Percentiles rank a stretch among this genome's conserved stretches.
Evolutionary conservation across 2,113 vertebrate genomes (phyloP).

Genomic region (Takifugu flavidus): DNA sequence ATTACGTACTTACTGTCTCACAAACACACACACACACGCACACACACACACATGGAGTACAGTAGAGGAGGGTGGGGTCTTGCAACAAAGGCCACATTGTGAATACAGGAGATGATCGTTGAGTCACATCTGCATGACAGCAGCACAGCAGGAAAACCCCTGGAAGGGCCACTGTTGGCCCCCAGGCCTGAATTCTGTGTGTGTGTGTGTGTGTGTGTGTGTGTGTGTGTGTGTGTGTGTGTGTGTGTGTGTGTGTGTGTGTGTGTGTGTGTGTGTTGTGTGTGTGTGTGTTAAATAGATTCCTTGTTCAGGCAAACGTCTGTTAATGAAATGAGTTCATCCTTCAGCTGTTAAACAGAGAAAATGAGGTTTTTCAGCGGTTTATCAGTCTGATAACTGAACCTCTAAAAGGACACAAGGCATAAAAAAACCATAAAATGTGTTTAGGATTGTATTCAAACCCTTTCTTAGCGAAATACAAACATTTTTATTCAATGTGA

Average conservation of each 20-base stretch:
- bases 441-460: too few species aligned
- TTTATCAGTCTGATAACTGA: too few species aligned
- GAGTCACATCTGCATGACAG: conserved; percentile 62
- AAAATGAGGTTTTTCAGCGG: not conserved
- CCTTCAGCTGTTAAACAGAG: not conserved
- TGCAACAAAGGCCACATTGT: conserved; percentile 41
- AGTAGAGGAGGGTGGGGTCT: conserved; percentile 5
- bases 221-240: conserved; percentile 11
- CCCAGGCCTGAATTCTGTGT: conserved; percentile 18
- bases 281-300: conserved; percentile 5
- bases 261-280: too few species aligned
- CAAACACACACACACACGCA: conserved; percentile 19
- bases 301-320: conserved; percentile 9
- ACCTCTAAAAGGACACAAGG: too few species aligned
- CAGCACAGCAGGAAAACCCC: conserved; percentile 44
- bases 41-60: not conserved
- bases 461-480: too few species aligned
- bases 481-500: too few species aligned
- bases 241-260: too few species aligned
- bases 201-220: conserved; percentile 13
- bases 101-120: conserved; percentile 48
- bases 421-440: too few species aligned
- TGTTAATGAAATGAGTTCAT: conserved; percentile 1
- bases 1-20: conserved; percentile 27
- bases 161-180: conserved; percentile 21